These are phyloP conservation scores for Chaetodon auriga DNA, from an alignment of 2,113 vertebrate species.

Conservation along the genomic window DNA sequence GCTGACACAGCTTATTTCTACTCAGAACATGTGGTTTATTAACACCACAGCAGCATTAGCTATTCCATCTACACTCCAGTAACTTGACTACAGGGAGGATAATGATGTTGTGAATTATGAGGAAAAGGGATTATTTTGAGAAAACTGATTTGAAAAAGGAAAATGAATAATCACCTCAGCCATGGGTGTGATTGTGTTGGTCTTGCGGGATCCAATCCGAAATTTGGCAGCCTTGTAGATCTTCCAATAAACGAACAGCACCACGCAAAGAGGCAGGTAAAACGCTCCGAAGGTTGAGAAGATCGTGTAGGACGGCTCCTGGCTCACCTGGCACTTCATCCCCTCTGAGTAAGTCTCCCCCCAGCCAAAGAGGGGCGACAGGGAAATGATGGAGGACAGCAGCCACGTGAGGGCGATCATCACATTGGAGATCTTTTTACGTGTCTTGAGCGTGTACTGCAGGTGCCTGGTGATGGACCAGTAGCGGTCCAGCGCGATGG, in stretches of 20 bases:
- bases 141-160: not conserved
- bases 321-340: constrained; percentile 94
- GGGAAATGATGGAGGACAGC: constrained; percentile 92
- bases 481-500: constrained; percentile 96
- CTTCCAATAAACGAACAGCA: constrained; percentile 99
- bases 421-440: constrained; percentile 91
- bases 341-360: constrained; percentile 93
- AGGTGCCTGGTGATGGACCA: constrained; percentile 97
- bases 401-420: constrained; percentile 96
- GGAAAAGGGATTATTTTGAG: not conserved
- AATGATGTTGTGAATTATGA: not conserved
- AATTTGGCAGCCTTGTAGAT: constrained; percentile 97
- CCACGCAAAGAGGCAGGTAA: constrained; percentile 94
- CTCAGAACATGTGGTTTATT: not conserved
- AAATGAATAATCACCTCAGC: constrained; percentile 80
- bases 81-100: not conserved
- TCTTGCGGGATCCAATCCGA: constrained; percentile 90
- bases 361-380: constrained; percentile 95
- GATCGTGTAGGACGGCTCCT: constrained; percentile 93
- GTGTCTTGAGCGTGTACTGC: constrained; percentile 91
- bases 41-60: not conserved
- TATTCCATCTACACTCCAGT: not conserved
- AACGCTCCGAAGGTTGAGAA: constrained; percentile 98
- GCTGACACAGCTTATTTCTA: not conserved
- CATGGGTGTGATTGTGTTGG: constrained; percentile 91